Evolutionary conservation across 1,140 invertebrate genomes (phyloP).

Genomic region (Stegodyphus mimosarum): DNA sequence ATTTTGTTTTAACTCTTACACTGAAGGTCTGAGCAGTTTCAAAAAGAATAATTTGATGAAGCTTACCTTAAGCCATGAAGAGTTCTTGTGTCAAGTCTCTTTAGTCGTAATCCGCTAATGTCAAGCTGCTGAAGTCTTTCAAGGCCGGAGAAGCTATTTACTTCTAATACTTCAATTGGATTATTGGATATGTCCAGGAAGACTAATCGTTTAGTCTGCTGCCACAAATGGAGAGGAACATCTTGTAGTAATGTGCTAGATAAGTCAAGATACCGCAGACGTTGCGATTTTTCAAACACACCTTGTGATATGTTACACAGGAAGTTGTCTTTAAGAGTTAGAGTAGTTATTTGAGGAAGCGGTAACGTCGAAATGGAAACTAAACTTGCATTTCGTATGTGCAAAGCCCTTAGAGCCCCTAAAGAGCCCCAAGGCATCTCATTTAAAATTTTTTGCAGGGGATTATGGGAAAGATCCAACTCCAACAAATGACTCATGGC

Average conservation of each 20-base stretch:
- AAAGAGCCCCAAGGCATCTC: neutral
- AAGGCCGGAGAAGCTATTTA: slow-evolving; percentile 59
- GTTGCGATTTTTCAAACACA: slow-evolving; percentile 5
- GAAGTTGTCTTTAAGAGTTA: slow-evolving; percentile 48
- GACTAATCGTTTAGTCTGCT: slow-evolving; percentile 29
- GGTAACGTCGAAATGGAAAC: neutral
- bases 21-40: no score
- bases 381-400: slow-evolving; percentile 32
- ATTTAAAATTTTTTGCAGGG: slow-evolving; percentile 68
- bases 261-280: slow-evolving; percentile 56
- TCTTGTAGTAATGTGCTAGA: slow-evolving; percentile 56
- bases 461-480: slow-evolving; percentile 82
- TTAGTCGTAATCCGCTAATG: slow-evolving; percentile 57
- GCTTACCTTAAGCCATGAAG: slow-evolving; percentile 61
- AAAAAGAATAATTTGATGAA: neutral
- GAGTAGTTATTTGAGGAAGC: slow-evolving; percentile 28
- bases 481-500: slow-evolving; percentile 80
- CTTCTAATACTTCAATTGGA: slow-evolving; percentile 60
- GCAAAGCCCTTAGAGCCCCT: neutral
- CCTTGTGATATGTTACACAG: slow-evolving; percentile 48
- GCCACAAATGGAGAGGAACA: slow-evolving; percentile 59
- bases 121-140: slow-evolving; percentile 59
- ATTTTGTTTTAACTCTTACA: no score
- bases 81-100: slow-evolving; percentile 58
- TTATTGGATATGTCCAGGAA: slow-evolving; percentile 57